A percentile compares a stretch with the other conserved stretches of the same genome.
Conservation (phyloP, 2,797 vertebrate species). For the Astyanax mexicanus region DNA sequence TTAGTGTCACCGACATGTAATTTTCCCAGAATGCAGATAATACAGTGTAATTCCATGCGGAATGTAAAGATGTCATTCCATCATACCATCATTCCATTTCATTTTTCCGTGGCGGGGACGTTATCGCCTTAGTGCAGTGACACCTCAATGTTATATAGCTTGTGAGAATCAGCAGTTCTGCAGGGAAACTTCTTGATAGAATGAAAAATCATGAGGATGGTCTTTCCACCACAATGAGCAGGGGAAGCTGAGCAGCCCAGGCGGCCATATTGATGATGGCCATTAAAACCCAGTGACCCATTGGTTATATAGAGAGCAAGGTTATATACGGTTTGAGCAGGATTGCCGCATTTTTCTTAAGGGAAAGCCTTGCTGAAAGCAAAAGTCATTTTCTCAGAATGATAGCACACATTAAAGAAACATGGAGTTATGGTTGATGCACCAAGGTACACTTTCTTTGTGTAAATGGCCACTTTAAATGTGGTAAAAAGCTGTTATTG, state of each 20-base stretch:
- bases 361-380: too few species aligned
- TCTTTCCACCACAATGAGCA: not conserved
- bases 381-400: not conserved
- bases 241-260: not conserved
- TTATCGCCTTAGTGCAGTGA: not conserved
- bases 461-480: too few species aligned
- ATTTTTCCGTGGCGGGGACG: too few species aligned
- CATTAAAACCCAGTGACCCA: not conserved
- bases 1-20: not conserved
- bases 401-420: too few species aligned
- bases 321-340: not conserved
- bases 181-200: not conserved
- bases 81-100: not conserved
- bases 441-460: too few species aligned
- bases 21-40: not conserved
- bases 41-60: not conserved
- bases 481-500: too few species aligned
- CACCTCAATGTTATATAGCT: not conserved
- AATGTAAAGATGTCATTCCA: not conserved
- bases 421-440: too few species aligned
- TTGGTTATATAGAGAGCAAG: not conserved
- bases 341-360: not conserved
- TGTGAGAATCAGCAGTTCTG: not conserved
- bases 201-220: not conserved
- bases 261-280: constrained; percentile 1